Percentiles rank a stretch among this genome's conserved stretches.
These are phyloP conservation scores for Lottia gigantea DNA, from an alignment of 2,888 invertebrate species.

Conservation along the genomic window DNA sequence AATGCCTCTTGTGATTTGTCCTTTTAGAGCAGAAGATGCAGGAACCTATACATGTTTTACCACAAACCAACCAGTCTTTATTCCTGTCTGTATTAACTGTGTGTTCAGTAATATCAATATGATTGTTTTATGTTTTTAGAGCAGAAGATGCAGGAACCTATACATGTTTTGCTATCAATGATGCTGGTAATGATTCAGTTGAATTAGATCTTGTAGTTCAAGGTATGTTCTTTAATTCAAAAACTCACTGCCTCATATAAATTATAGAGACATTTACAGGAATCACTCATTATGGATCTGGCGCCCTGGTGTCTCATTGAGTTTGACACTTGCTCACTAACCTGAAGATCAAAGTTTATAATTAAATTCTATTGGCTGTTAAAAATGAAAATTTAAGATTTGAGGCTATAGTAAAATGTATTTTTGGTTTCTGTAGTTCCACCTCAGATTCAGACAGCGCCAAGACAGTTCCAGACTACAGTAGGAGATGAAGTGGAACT, in stretches of 20 bases:
- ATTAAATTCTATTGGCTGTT: too few relatives aligned
- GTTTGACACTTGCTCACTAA: too few relatives aligned
- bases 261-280: background rate
- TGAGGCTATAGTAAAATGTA: too few relatives aligned
- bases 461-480: constrained; percentile 48
- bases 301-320: too few relatives aligned
- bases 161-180: constrained; percentile 68
- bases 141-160: constrained; percentile 67
- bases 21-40: constrained; percentile 59
- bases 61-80: too few relatives aligned
- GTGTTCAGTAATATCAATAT: too few relatives aligned
- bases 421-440: too few relatives aligned
- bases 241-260: background rate
- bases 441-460: constrained; percentile 57
- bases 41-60: constrained; percentile 69
- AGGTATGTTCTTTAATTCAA: constrained; percentile 39
- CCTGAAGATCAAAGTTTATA: too few relatives aligned
- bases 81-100: constrained; percentile 3
- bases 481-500: constrained; percentile 57
- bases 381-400: too few relatives aligned
- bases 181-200: constrained; percentile 59
- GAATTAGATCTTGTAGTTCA: constrained; percentile 54
- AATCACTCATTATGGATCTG: too few relatives aligned
- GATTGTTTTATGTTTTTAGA: constrained; percentile 36
- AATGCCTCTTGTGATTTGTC: background rate